phyloP scores from a whole-genome alignment of 35 echinoderm and acorn worm species.

The Hemicentrotus pulcherrimus region DNA sequence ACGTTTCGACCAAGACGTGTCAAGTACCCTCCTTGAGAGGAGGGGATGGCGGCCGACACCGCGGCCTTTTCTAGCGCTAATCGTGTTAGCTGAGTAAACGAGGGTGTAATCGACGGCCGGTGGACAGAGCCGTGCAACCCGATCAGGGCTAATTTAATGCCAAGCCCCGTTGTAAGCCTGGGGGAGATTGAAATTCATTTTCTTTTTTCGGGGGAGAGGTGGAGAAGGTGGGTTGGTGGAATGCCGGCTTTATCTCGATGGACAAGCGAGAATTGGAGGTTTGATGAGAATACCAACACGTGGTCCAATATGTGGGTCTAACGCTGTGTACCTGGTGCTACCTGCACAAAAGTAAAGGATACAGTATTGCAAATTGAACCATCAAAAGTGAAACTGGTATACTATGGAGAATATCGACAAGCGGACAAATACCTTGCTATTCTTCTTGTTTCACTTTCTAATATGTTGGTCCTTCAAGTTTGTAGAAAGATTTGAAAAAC shows the following conservation, averaged over 20 bases:
- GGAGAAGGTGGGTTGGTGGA: background rate
- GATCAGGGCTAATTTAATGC: slow-evolving; percentile 3
- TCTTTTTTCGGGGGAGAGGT: background rate
- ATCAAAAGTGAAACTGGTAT: background rate
- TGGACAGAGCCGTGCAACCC: background rate
- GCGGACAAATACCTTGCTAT: background rate
- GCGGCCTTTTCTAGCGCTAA: background rate
- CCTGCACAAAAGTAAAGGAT: background rate
- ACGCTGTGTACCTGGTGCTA: background rate
- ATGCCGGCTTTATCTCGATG: background rate
- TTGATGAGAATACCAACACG: background rate
- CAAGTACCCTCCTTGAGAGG: background rate
- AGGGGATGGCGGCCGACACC: background rate
- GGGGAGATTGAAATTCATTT: slow-evolving; percentile 10
- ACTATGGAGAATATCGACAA: background rate
- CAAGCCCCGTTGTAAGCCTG: background rate
- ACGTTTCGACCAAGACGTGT: background rate
- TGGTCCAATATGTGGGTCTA: background rate
- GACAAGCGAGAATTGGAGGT: background rate
- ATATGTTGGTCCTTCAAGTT: background rate
- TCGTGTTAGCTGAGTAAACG: background rate
- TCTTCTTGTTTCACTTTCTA: background rate
- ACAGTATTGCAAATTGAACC: background rate
- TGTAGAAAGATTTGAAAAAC: too few species aligned
- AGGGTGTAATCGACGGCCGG: background rate